Conservation (phyloP, 2,888 invertebrate genomes). For the Meganola albula region DNA sequence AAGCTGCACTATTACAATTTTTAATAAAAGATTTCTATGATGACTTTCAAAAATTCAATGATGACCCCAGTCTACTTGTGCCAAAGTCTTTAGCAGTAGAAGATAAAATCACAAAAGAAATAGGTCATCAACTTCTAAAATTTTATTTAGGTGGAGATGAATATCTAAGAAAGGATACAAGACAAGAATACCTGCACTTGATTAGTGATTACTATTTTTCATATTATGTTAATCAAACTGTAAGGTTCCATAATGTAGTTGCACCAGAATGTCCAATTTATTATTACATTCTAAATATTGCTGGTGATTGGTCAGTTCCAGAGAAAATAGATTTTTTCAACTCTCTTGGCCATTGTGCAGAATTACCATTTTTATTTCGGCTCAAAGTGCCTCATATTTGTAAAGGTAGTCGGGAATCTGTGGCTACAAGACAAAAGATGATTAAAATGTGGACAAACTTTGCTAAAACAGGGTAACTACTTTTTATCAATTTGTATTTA, state of each 20-base stretch:
- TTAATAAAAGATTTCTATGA: constrained; percentile 42
- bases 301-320: constrained; percentile 57
- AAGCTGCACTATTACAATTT: constrained; percentile 47
- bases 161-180: constrained; percentile 45
- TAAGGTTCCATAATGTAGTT: constrained; percentile 49
- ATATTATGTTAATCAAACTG: constrained; percentile 59
- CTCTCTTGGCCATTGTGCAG: constrained; percentile 54
- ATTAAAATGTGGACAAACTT: constrained; percentile 73
- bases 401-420: constrained; percentile 55
- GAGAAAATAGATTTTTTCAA: constrained; percentile 41
- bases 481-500: constrained; percentile 4
- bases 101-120: constrained; percentile 37
- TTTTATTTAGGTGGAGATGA: constrained; percentile 58
- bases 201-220: constrained; percentile 62
- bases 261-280: constrained; percentile 52
- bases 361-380: constrained; percentile 59
- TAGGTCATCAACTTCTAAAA: constrained; percentile 52
- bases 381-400: constrained; percentile 39
- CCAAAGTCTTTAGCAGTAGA: constrained; percentile 49
- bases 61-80: constrained; percentile 48
- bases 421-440: constrained; percentile 51
- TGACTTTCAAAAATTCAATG: constrained; percentile 53
- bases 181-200: constrained; percentile 56
- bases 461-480: constrained; percentile 69
- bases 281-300: constrained; percentile 58